Evolutionary conservation across 2,113 vertebrate species (phyloP), one percentile per base, ranked within the genome.

Genomic region (Indicator maculatus): DNA sequence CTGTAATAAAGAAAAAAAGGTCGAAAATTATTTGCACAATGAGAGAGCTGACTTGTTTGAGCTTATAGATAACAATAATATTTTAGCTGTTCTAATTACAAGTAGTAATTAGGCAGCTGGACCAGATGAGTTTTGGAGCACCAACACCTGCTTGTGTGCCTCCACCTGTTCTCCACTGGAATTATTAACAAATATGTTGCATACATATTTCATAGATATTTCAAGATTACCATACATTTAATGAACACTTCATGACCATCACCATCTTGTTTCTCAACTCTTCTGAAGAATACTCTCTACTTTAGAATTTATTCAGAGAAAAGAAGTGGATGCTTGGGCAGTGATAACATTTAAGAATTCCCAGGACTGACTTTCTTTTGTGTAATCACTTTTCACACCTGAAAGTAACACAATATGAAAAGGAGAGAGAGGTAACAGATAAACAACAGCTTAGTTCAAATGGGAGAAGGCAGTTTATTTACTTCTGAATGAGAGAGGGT

Each of bases 371-470:
- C 73, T 53, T 84, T 80, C 53, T 69, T 87, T 69, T 70, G 28
- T 73, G 53, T 45, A 91, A 93, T 91, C 88, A 36, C 63, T 83
- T 95, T 91, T 91, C 76, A 91, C 69, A 86, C 73, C 86, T 89
- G 73, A 93, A 92, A 33, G 60, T 84, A 91, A 66, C 39, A 15
- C 16, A 66, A 41, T 59, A 69, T 28, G 63, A 91, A 80, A 85
- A 93, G 74, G 80, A 60, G 56, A 82, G 76, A 88, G 76, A 63
- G 18, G 59, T 41, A 93, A 44, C 56, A 52, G 66, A 81, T 86
- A 95, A 96, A 96, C 73, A 95, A 81, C 74, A 84, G 81, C 38
- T 95, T 93, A 86, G 95, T 93, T 96, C 93, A 96, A 88, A 95
- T n/a, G 36, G 56, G 12, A 83, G 86, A 94, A 93, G 41, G 96